Percentiles rank a stretch among this genome's conserved stretches.
These are phyloP conservation scores for Polypedilum vanderplanki DNA, from an alignment of 1,140 invertebrate genomes.

Conservation along the genomic window DNA sequence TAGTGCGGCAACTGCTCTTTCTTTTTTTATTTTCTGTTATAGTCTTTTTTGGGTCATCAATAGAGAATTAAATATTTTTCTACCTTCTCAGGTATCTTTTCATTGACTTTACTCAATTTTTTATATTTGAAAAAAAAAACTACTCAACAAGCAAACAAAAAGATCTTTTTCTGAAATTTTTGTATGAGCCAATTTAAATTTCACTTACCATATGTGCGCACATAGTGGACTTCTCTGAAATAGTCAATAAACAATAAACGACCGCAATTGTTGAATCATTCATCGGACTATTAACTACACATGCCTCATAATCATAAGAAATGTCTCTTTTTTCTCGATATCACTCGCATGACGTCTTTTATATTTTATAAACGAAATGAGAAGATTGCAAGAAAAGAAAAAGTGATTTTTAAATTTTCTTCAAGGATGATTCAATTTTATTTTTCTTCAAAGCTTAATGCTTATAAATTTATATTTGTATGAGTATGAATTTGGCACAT, in stretches of 20 bases:
- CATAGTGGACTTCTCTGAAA: not conserved
- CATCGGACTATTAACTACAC: not conserved
- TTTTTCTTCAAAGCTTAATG: not conserved
- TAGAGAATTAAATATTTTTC: not conserved
- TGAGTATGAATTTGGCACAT: not conserved
- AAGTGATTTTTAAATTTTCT: not conserved
- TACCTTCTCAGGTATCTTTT: not conserved
- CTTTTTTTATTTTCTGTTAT: no score
- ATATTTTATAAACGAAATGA: no score
- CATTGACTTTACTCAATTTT: not conserved
- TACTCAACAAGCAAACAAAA: not conserved
- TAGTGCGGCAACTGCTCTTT: no score
- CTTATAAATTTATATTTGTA: not conserved
- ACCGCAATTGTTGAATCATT: not conserved
- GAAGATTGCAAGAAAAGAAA: not conserved
- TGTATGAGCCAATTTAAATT: not conserved
- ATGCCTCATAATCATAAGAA: not conserved
- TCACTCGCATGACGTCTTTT: not conserved
- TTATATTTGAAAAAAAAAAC: not conserved
- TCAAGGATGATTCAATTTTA: slow-evolving; percentile 7
- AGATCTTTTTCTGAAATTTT: not conserved
- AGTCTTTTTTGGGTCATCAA: not conserved
- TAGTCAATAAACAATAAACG: not conserved
- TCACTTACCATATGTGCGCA: not conserved
- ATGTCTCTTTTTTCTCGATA: not conserved